A percentile compares a stretch with the other conserved stretches of the same genome.
phyloP scores from a whole-genome alignment of 1,140 invertebrate genomes.

The Antheraea pernyi region DNA sequence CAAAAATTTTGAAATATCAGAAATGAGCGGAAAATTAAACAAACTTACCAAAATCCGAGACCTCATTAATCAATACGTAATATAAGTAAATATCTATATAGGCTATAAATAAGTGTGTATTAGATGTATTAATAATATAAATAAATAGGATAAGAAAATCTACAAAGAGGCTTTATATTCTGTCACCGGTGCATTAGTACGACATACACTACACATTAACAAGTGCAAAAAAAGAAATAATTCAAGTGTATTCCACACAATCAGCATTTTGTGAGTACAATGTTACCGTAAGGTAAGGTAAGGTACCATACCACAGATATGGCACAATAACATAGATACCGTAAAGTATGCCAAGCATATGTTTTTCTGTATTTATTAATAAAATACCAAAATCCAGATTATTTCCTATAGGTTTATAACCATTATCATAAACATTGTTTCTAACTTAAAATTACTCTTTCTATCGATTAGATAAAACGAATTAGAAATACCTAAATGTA shows the following conservation, averaged over 20 bases:
- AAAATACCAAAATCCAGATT: too few relatives aligned
- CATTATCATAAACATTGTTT: too few relatives aligned
- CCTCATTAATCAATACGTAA: constrained; percentile 1
- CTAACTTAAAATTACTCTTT: too few relatives aligned
- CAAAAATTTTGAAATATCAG: constrained; percentile 16
- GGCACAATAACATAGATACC: too few relatives aligned
- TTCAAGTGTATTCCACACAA: background rate
- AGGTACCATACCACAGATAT: too few relatives aligned
- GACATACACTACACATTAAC: background rate
- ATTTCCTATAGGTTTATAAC: too few relatives aligned
- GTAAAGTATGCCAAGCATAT: too few relatives aligned
- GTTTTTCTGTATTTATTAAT: too few relatives aligned
- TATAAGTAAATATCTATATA: background rate
- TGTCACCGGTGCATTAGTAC: background rate
- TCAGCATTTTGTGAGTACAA: background rate
- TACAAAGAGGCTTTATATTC: background rate
- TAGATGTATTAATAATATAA: background rate
- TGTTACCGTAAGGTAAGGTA: too few relatives aligned
- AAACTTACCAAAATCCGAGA: constrained; percentile 16
- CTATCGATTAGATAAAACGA: too few relatives aligned
- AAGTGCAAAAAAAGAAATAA: background rate
- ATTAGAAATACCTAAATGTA: too few relatives aligned
- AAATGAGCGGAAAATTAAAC: constrained; percentile 26
- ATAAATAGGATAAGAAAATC: background rate
- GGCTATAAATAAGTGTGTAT: background rate